These are phyloP conservation scores for Lissonota sp. DNA, from an alignment of 2,888 invertebrate genomes.

Conservation along the genomic window DNA sequence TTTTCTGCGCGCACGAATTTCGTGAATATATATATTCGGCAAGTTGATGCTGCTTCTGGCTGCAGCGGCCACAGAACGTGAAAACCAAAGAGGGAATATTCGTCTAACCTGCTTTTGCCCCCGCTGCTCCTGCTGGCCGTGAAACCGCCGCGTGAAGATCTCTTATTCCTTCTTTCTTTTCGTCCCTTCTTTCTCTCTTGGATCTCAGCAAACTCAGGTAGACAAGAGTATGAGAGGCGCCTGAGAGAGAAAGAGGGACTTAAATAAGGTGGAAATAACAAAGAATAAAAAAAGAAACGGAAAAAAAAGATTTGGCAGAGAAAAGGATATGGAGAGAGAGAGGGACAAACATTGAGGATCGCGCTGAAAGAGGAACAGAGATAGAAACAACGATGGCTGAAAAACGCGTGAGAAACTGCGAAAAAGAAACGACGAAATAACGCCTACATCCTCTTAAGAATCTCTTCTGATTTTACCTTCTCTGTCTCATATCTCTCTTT, in stretches of 20 bases:
- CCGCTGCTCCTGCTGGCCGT: slow-evolving; percentile 14
- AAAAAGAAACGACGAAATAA: slow-evolving; percentile 64
- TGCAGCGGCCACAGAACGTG: slow-evolving; percentile 36
- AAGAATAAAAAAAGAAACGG: slow-evolving; percentile 34
- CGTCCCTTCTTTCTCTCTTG: slow-evolving; percentile 27
- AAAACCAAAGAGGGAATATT: slow-evolving; percentile 42
- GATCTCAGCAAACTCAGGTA: slow-evolving; percentile 54
- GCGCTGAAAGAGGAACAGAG: slow-evolving; percentile 27
- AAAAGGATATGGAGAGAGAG: slow-evolving; percentile 49
- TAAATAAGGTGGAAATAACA: slow-evolving; percentile 53
- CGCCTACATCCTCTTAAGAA: slow-evolving; percentile 64
- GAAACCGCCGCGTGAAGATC: slow-evolving; percentile 34
- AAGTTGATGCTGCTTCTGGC: neutral
- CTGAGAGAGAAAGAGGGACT: slow-evolving; percentile 40
- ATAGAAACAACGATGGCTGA: slow-evolving; percentile 33
- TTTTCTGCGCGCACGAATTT: slow-evolving; percentile 62
- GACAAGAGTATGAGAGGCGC: slow-evolving; percentile 51
- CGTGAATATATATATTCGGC: slow-evolving; percentile 22
- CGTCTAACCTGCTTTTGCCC: slow-evolving; percentile 42
- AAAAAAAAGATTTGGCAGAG: slow-evolving; percentile 43
- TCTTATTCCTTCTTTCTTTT: slow-evolving; percentile 28
- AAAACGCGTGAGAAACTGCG: slow-evolving; percentile 62
- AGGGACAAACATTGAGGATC: slow-evolving; percentile 4
- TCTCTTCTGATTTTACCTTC: slow-evolving; percentile 52
- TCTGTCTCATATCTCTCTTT: slow-evolving; percentile 38